A percentile compares a stretch with the other conserved stretches of the same genome.
phyloP scores from a whole-genome alignment of 2,888 invertebrate species.

The Dioctria linearis region DNA sequence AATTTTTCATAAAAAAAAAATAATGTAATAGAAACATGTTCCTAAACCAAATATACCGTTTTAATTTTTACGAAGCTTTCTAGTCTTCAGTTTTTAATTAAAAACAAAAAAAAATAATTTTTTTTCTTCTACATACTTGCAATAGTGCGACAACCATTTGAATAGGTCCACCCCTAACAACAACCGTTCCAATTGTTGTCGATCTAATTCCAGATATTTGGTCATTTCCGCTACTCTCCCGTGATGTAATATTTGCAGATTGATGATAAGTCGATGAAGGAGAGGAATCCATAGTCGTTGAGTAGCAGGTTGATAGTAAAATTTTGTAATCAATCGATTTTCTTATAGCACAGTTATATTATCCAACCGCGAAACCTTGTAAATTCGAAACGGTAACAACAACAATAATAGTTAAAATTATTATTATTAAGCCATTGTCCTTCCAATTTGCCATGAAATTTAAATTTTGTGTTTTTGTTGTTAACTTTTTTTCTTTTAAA shows the following conservation, averaged over 20 bases:
- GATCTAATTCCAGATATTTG: conserved; percentile 67
- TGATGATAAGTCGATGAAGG: conserved; percentile 51
- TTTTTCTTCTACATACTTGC: conserved; percentile 77
- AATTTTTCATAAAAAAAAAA: background rate
- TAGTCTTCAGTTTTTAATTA: conserved; percentile 17
- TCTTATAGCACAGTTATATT: conserved; percentile 5
- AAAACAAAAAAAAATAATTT: background rate
- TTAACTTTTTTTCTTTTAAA: conserved; percentile 15
- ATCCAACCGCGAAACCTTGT: background rate
- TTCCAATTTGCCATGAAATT: background rate
- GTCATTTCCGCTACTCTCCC: conserved; percentile 53
- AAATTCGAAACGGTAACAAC: conserved; percentile 8
- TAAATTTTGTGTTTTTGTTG: conserved; percentile 33
- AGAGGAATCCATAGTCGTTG: conserved; percentile 54
- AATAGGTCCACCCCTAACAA: conserved; percentile 88
- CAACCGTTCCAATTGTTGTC: conserved; percentile 92
- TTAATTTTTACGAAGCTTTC: background rate
- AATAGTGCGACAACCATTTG: conserved; percentile 90
- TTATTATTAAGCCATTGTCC: conserved; percentile 25
- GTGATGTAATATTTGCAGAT: conserved; percentile 46
- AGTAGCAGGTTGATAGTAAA: background rate
- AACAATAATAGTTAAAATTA: too few relatives aligned
- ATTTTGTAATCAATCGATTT: conserved; percentile 39
- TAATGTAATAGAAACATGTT: background rate
- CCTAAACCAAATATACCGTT: background rate